Conservation (phyloP, 1,140 invertebrate species). For the silkworm (Bombyx mori) region DNA sequence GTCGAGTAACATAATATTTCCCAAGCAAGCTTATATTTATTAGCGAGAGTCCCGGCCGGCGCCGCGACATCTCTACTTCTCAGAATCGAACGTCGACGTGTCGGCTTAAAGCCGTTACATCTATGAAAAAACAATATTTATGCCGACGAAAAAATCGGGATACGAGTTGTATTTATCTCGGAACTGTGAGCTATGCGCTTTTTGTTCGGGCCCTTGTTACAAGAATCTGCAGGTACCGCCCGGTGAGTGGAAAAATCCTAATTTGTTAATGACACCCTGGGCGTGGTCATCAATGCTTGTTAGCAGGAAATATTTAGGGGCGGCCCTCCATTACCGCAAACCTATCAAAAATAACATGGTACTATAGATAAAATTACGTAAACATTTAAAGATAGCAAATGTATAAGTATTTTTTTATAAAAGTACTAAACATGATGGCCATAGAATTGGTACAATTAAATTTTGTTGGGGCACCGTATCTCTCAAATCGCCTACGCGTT, state of each 20-base stretch:
- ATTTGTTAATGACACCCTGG: slow-evolving; percentile 41
- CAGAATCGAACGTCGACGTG: slow-evolving; percentile 56
- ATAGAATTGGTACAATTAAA: too few relatives aligned
- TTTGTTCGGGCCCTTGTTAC: slow-evolving; percentile 55
- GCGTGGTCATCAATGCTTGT: slow-evolving; percentile 24
- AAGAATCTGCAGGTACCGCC: slow-evolving; percentile 50
- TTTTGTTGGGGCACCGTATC: too few relatives aligned
- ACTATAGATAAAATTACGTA: too few relatives aligned
- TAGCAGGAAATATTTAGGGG: slow-evolving; percentile 7
- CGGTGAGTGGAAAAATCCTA: slow-evolving; percentile 35
- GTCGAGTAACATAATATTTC: slow-evolving; percentile 68
- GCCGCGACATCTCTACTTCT: slow-evolving; percentile 62
- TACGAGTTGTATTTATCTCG: slow-evolving; percentile 57
- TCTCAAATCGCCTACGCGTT: neutral
- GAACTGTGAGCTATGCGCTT: slow-evolving; percentile 52
- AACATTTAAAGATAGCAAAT: too few relatives aligned
- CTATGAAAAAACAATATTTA: slow-evolving; percentile 67
- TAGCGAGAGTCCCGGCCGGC: slow-evolving; percentile 43
- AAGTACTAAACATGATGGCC: too few relatives aligned
- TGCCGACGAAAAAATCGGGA: slow-evolving; percentile 64
- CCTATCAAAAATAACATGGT: too few relatives aligned
- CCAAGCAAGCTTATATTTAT: slow-evolving; percentile 68
- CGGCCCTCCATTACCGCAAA: too few relatives aligned
- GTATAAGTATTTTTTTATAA: too few relatives aligned
- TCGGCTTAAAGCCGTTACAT: slow-evolving; percentile 63